Base-by-base conservation (phyloP, 2,797 vertebrate species). In the Myotis pilosus region DNA sequence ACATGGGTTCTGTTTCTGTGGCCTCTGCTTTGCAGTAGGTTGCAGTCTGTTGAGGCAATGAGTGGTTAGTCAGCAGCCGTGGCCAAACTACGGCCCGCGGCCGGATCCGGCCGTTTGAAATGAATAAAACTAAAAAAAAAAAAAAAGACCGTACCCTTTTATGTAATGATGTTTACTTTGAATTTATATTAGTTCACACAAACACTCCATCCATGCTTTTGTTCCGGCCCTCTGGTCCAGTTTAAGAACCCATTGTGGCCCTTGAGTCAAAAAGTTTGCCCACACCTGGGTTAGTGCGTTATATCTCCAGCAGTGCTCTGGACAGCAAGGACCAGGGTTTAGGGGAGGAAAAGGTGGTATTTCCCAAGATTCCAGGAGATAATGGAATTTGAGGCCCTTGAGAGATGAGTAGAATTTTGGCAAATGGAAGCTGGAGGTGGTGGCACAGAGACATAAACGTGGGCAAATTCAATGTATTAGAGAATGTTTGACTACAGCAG, bases 321-420 rank as follows among this genome's bases (percentile, higher is more conserved):
- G 30, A 33, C 0, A 23, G 23, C 66, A 89, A 91, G 80, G 41
- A 91, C 33, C 2, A 68, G 60, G 28, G 5, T 79, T 74, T 64
- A 95, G 71, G 91, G 49, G 53, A 93, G 55, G 60, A 64, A 13
- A 89, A 89, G 8, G 20, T 53, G 17, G 83, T 4, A 62, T 85
- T n/a, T 75, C 25, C 57, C 7, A 83, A 75, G 38, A 78, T 94
- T 96, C 51, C 28, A 55, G 17, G 64, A 93, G 72, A 49, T 3
- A 51, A 75, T 83, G 8, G 36, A 33, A 87, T 49, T 78, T 83
- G 49, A 94, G 82, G 23, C 64, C 33, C 60, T 53, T 72, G 69
- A 92, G 28, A 30, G 20, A 62, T 85, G 44, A 62, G 33, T 91
- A 62, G 19, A 72, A 76, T 94, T 97, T 94, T 95, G 89, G 74